Percentiles rank a stretch among this genome's conserved stretches.
These are phyloP conservation scores for Neodon shergylaensis DNA, from an alignment of 2,113 vertebrate genomes.

Conservation along the genomic window DNA sequence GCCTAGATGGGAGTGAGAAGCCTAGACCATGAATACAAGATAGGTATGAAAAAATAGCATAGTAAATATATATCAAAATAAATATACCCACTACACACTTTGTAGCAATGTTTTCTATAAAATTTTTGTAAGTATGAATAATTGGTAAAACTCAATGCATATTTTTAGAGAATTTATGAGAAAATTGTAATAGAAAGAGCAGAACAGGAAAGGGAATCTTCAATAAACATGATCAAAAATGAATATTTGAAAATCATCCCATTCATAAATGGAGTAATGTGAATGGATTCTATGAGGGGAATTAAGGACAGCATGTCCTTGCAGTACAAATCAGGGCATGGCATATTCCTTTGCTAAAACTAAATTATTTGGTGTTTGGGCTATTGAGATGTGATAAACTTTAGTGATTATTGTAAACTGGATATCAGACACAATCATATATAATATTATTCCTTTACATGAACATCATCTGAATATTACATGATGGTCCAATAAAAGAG, in stretches of 20 bases:
- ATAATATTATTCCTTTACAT: not conserved
- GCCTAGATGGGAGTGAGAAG: not conserved
- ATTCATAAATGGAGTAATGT: not conserved
- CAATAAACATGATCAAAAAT: not conserved
- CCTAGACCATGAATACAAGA: not conserved
- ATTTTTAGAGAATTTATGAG: not conserved
- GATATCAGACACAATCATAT: not conserved
- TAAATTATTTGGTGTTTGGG: not conserved
- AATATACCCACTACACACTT: not conserved
- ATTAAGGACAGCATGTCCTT: not conserved
- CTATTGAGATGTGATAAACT: not conserved
- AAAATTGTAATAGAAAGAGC: not conserved
- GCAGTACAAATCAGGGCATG: not conserved
- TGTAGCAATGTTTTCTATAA: not conserved
- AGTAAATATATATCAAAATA: not conserved
- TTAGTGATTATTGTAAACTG: not conserved
- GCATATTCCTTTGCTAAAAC: not conserved
- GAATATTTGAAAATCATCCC: not conserved
- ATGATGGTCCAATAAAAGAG: not conserved
- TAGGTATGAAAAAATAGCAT: not conserved
- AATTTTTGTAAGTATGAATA: not conserved
- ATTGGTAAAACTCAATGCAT: not conserved
- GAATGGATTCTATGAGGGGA: not conserved
- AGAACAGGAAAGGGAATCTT: not conserved
- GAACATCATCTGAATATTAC: slow-evolving; percentile 19